Base-by-base conservation (phyloP, 2,888 invertebrate genomes). In the Eupithecia exiguata region DNA sequence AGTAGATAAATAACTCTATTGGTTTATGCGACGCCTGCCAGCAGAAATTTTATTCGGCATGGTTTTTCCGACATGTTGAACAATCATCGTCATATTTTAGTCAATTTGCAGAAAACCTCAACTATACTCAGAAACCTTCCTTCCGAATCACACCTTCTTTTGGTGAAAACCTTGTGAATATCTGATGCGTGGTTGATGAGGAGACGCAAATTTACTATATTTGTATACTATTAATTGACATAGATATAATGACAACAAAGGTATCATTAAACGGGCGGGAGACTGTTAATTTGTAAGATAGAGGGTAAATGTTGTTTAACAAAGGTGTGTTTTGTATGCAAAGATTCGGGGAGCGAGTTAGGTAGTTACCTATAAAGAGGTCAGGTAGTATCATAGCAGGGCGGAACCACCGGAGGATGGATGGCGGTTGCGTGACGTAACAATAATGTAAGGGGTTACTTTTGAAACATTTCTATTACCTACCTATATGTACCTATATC, bases 261-360 rank as follows among this genome's bases (percentile, higher is more conserved):
- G 40, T 69, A 69, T 21, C 35, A 71, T 73, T 58, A 68, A 70
- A 75, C 21, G 70, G 61, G 62, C 72, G 70, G 63, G n/a, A n/a
- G n/a, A n/a, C n/a, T n/a, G n/a, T n/a, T n/a, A n/a, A n/a, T n/a
- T n/a, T n/a, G n/a, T n/a, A n/a, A n/a, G n/a, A n/a, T n/a, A n/a
- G n/a, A n/a, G n/a, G 73, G 72, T 67, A 69, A 77, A 76, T 77
- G 72, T 73, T 82, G 78, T 81, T 80, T 80, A 76, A 81, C 77
- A 78, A 78, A 74, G 78, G 81, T 74, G 69, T 76, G 73, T 74
- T 74, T 71, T 78, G 80, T 82, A 78, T 79, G 74, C 73, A 66
- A 75, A 77, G 82, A 79, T 83, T 81, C 78, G 77, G 74, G 76
- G 63, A 69, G 71, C 61, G 16, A 62, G 62, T 58, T 58, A 38